Conservation (phyloP, 2,797 vertebrate species). For the Petrocephalus schoutedeni region DNA sequence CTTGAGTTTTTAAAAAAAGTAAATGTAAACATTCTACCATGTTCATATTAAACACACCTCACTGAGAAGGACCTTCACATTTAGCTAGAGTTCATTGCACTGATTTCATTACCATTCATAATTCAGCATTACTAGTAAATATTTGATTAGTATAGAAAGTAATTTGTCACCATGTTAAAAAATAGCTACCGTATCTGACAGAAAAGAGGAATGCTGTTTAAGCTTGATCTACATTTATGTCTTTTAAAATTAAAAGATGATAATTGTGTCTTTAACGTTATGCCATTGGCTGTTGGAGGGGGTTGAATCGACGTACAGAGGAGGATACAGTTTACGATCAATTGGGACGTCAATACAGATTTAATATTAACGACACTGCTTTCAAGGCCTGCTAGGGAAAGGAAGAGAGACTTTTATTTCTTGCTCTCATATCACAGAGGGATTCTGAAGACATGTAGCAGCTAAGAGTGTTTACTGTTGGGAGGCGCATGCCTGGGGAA, state of each 20-base stretch:
- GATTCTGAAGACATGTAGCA: conserved; percentile 8
- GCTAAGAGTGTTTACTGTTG: conserved; percentile 16
- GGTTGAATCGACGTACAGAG: background rate
- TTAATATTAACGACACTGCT: conserved; percentile 19
- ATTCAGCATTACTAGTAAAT: conserved; percentile 6
- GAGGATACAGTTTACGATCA: conserved; percentile 13
- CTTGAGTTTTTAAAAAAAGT: background rate
- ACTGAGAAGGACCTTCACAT: background rate
- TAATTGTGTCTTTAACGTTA: conserved; percentile 4
- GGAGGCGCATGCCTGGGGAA: background rate
- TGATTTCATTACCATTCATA: conserved; percentile 7
- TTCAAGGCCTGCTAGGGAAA: background rate
- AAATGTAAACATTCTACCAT: background rate
- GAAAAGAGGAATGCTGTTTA: background rate
- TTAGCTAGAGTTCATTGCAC: background rate
- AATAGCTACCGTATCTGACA: background rate
- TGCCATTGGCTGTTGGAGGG: background rate
- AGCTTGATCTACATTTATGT: background rate
- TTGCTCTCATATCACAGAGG: conserved; percentile 4
- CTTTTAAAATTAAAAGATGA: background rate
- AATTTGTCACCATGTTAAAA: background rate
- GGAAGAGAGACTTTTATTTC: background rate
- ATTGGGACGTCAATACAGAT: conserved; percentile 2
- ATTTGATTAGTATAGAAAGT: background rate
- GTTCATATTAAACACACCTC: background rate